Base-by-base conservation (phyloP, 1,140 invertebrate genomes). In the Spodoptera frugiperda region DNA sequence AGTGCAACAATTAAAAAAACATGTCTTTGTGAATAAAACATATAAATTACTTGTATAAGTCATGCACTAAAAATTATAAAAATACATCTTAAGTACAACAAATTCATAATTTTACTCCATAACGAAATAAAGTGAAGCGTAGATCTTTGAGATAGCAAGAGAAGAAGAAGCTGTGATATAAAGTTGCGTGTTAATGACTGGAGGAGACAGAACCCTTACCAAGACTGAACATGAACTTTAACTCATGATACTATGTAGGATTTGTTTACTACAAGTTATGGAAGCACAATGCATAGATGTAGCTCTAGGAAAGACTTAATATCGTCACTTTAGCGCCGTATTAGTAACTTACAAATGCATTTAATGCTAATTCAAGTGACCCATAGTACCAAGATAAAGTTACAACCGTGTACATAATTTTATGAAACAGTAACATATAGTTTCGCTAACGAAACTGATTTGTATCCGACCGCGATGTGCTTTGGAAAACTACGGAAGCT, bases 401-500 rank as follows among this genome's bases (percentile, higher is more conserved):
- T 49, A 73, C 71, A 73, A 73, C 71, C 57, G 73, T 79, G 74
- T 79, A 83, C 74, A 82, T 46, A 39, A 59, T 71, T 65, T 78
- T 53, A 63, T 70, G 68, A 77, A 63, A 82, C 78, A 82, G 51
- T 72, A 76, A 76, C 59, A 78, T 83, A 79, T 15, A 82, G 57
- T 82, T 81, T 77, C 77, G 70, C 61, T 53, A 70, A 81, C 65
- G 59, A 63, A 61, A 61, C 57, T 61, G 5, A 11, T 77, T 73
- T 77, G 83, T 84, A 86, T 87, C 85, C 87, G 84, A 70, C 59
- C 82, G 80, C 80, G 83, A 63, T 87, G 89, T 93, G 91, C 85
- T 89, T 75, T 89, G 89, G 91, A 92, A 91, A 92, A 89, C 83
- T 73, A 44, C 49, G 46, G 21, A 78, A 82, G 77, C 78, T 55